These are phyloP conservation scores for Ciconia nigra DNA, from an alignment of 2,797 vertebrate species.

Conservation along the genomic window DNA sequence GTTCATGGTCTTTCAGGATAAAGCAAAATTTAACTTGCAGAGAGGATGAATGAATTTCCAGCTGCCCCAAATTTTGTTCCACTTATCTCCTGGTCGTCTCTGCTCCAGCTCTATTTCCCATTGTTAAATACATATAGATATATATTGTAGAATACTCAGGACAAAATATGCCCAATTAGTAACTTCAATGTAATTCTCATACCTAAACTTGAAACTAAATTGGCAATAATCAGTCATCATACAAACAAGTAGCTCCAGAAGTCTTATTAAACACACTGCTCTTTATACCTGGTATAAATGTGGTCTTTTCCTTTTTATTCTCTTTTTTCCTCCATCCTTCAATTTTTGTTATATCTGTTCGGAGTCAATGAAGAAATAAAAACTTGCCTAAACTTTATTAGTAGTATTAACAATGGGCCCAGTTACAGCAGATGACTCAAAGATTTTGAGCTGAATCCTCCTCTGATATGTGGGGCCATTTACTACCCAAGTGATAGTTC, in stretches of 20 bases:
- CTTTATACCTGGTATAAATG: not conserved
- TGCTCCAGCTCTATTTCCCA: not conserved
- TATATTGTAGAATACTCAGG: not conserved
- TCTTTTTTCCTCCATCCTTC: not conserved
- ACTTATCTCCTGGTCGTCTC: not conserved
- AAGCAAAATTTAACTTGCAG: not conserved
- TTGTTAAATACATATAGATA: not conserved
- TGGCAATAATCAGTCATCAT: not conserved
- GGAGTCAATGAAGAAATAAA: not conserved
- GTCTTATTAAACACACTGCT: not conserved
- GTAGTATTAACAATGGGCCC: not conserved
- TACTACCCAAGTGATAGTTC: not conserved
- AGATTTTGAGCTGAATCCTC: not conserved
- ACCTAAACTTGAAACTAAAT: not conserved
- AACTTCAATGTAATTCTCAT: not conserved
- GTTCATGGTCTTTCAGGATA: not conserved
- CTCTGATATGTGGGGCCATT: not conserved
- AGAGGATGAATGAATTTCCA: not conserved
- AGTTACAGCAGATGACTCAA: not conserved
- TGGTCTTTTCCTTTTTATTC: not conserved
- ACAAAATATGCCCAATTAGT: not conserved
- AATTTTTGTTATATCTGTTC: not conserved
- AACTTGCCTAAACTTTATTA: not conserved
- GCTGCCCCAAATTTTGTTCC: not conserved
- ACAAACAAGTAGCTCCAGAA: not conserved